Conservation (phyloP, 2,113 vertebrate genomes). For the Agelaius tricolor region DNA sequence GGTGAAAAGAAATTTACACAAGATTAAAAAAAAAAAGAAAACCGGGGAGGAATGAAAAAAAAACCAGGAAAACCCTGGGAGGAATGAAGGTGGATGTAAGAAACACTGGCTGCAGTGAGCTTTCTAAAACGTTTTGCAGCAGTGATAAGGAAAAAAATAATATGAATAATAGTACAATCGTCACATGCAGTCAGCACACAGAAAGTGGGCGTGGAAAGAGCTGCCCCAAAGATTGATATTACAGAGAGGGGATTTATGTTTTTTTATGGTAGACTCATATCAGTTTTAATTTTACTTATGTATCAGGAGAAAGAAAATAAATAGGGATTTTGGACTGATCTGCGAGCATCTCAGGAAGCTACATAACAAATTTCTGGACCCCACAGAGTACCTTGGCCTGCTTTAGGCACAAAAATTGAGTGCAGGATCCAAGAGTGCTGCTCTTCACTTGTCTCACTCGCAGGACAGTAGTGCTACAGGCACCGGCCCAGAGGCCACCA, state of each 20-base stretch:
- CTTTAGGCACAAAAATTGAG: background rate
- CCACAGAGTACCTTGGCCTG: background rate
- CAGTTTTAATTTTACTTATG: background rate
- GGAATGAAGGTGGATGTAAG: background rate
- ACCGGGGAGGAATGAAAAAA: background rate
- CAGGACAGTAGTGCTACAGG: fast-evolving
- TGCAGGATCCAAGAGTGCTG: fast-evolving
- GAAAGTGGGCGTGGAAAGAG: background rate
- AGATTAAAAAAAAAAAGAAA: background rate
- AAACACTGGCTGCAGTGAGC: background rate
- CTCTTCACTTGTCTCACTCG: fast-evolving
- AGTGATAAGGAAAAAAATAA: background rate
- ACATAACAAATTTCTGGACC: background rate
- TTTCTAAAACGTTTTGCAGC: background rate
- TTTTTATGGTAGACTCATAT: background rate
- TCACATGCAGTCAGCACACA: background rate
- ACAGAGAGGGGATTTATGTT: background rate
- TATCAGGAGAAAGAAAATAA: background rate
- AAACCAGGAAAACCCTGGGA: background rate
- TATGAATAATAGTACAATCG: background rate
- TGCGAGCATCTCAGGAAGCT: background rate
- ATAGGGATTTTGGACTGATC: background rate
- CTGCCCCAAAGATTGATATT: background rate
- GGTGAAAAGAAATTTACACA: background rate
- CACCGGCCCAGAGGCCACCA: background rate